Conservation (phyloP, 2,888 invertebrate species). For the Linyphia triangularis region DNA sequence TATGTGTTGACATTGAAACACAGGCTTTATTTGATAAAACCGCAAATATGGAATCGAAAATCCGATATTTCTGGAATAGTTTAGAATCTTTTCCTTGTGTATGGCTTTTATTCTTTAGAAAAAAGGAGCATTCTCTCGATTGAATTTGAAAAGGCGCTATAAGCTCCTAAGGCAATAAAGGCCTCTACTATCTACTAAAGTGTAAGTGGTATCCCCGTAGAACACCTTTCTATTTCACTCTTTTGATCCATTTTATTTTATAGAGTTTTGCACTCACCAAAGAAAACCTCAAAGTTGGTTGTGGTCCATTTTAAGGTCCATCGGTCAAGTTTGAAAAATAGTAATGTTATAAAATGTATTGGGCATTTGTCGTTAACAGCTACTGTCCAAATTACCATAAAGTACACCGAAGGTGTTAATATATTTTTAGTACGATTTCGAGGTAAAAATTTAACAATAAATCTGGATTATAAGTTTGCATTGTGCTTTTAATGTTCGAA, state of each 20-base stretch:
- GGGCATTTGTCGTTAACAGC: too few species aligned
- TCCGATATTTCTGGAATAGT: conserved; percentile 37
- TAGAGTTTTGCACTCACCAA: too few species aligned
- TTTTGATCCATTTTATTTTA: background rate
- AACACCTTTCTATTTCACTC: background rate
- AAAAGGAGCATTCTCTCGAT: conserved; percentile 18
- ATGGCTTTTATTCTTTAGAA: background rate
- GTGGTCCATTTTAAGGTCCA: too few species aligned
- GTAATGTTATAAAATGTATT: too few species aligned
- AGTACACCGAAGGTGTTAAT: too few species aligned
- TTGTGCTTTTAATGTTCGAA: too few species aligned
- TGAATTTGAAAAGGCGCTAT: conserved; percentile 40
- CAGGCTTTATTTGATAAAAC: conserved; percentile 48
- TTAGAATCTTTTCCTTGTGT: conserved; percentile 2
- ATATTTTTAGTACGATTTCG: too few species aligned
- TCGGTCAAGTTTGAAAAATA: too few species aligned
- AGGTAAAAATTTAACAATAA: too few species aligned
- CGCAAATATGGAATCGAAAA: conserved; percentile 52
- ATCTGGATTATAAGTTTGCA: too few species aligned
- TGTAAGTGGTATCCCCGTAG: background rate
- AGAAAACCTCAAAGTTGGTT: too few species aligned
- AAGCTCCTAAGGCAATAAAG: conserved; percentile 34
- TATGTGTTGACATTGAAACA: conserved; percentile 12
- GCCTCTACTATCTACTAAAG: conserved; percentile 8
- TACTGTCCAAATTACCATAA: too few species aligned